phyloP scores from a whole-genome alignment of 1,140 invertebrate species.

The Halesus radiatus region DNA sequence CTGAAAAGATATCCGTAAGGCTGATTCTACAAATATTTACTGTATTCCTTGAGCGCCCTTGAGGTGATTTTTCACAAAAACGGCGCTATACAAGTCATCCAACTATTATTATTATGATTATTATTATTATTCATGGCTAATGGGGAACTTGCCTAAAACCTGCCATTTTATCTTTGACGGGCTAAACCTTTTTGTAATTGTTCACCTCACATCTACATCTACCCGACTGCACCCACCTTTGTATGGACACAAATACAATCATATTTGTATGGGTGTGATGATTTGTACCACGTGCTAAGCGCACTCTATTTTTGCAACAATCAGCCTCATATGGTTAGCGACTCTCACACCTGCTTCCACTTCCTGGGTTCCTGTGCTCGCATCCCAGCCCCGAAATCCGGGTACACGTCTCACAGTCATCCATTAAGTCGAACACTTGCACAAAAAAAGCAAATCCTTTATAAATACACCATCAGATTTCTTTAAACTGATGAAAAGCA shows the following conservation, averaged over 20 bases:
- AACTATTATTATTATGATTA: no score
- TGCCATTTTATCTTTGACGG: conserved; percentile 16
- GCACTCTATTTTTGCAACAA: conserved; percentile 38
- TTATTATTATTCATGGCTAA: no score
- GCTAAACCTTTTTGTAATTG: not conserved
- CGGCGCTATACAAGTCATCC: no score
- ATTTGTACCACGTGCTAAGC: conserved; percentile 35
- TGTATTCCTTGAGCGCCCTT: no score
- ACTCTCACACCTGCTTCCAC: conserved; percentile 25
- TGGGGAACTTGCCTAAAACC: not conserved
- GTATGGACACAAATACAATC: not conserved
- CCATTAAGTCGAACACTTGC: not conserved
- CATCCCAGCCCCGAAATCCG: not conserved
- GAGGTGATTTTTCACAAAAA: no score
- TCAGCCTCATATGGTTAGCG: conserved; percentile 21
- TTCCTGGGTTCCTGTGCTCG: conserved; percentile 7
- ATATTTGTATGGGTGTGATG: conserved; percentile 5
- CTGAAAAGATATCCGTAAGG: not conserved
- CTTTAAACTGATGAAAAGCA: no score
- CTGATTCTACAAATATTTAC: not conserved
- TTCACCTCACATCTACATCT: not conserved
- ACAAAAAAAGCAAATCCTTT: not conserved
- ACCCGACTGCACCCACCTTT: not conserved
- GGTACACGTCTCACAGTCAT: not conserved
- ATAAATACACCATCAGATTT: no score